Evolutionary conservation across 2,113 vertebrate genomes (phyloP).

Genomic region (Acanthochromis polyacanthus): DNA sequence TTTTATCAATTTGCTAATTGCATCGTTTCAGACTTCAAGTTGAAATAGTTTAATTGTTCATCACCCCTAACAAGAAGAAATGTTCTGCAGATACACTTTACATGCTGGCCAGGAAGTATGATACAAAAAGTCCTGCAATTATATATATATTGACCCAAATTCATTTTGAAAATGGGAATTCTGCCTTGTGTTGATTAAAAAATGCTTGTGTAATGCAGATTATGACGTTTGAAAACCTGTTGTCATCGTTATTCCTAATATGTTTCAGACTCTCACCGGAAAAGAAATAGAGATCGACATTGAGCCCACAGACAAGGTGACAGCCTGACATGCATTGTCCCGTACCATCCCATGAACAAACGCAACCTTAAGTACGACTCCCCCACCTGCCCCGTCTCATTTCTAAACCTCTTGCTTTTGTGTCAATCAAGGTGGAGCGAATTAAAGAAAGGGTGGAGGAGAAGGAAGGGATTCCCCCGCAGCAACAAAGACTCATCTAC

Average conservation of each 20-base stretch:
- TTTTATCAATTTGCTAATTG: too few species aligned
- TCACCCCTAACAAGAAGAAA: too few species aligned
- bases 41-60: too few species aligned
- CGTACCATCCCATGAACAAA: not conserved
- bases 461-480: slow-evolving; percentile 96
- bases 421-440: slow-evolving; percentile 89
- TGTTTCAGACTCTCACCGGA: slow-evolving; percentile 92
- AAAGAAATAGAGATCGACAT: slow-evolving; percentile 98
- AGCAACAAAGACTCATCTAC: slow-evolving; percentile 96
- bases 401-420: not conserved
- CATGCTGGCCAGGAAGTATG: too few species aligned
- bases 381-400: not conserved
- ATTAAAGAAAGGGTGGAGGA: slow-evolving; percentile 96
- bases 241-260: not conserved
- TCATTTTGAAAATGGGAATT: too few species aligned
- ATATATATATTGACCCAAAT: too few species aligned
- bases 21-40: too few species aligned
- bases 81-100: too few species aligned
- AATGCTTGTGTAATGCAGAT: not conserved
- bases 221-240: not conserved
- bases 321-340: not conserved
- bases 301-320: slow-evolving; percentile 95
- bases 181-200: too few species aligned
- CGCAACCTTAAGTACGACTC: not conserved
- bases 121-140: too few species aligned